phyloP scores from a whole-genome alignment of 2,888 invertebrate species.

The Alviniconcha strummeri region DNA sequence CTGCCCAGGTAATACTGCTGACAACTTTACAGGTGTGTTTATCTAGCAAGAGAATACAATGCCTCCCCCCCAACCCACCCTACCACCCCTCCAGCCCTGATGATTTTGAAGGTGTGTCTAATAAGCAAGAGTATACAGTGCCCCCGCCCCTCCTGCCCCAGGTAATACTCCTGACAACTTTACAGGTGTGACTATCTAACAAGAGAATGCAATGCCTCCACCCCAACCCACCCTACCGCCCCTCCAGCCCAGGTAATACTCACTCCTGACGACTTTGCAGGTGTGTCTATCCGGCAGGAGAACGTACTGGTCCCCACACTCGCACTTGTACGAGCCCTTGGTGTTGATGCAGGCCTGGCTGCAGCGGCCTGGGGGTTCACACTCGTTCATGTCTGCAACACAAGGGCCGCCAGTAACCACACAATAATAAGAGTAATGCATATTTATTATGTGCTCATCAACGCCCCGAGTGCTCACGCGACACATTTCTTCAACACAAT shows the following conservation, averaged over 20 bases:
- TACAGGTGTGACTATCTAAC: too few relatives aligned
- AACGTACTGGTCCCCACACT: constrained; percentile 88
- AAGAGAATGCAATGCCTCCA: too few relatives aligned
- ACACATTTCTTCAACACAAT: too few relatives aligned
- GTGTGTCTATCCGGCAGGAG: constrained; percentile 78
- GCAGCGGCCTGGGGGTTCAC: constrained; percentile 90
- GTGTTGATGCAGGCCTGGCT: constrained; percentile 93
- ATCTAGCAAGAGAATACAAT: constrained; percentile 62
- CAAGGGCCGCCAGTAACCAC: not conserved
- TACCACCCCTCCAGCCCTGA: constrained; percentile 8
- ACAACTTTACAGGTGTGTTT: constrained; percentile 55
- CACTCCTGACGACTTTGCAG: constrained; percentile 75
- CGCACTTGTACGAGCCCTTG: constrained; percentile 92
- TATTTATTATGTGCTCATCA: too few relatives aligned
- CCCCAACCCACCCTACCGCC: too few relatives aligned
- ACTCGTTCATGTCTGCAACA: constrained; percentile 87
- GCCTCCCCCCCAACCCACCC: too few relatives aligned
- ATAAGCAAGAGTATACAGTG: constrained; percentile 57
- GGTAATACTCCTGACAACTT: too few relatives aligned
- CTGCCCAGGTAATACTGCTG: constrained; percentile 74
- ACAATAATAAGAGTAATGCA: not conserved
- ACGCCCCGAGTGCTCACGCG: too few relatives aligned
- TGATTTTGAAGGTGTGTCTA: constrained; percentile 54
- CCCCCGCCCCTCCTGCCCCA: too few relatives aligned
- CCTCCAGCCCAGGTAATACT: constrained; percentile 29